Evolutionary conservation across 1,140 invertebrate genomes (phyloP), one percentile per base, ranked within the genome.

Genomic region (Nasonia longicornis): DNA sequence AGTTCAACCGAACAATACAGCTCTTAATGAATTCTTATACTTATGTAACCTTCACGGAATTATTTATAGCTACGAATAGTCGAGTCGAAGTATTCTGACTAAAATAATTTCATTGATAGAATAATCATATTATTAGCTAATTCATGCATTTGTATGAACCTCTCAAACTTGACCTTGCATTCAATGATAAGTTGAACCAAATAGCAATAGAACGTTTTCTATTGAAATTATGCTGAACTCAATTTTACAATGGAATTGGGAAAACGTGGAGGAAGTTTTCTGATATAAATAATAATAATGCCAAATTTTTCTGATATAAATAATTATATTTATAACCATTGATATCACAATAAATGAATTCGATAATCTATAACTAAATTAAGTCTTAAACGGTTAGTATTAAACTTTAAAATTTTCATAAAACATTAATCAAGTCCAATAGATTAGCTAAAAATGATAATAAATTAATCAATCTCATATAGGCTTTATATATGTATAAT

Each of bases 261-360:
- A 52, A 14, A 52, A 52, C 3, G 16, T 71, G 29, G 3, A 20
- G 35, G 69, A 71, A 71, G 42, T 29, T 67, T 8, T 42, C 16
- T 20, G 35, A 38, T 0, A 4, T 38, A 38, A 38, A 38, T 38
- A 38, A 38, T 8, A 38, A 38, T 38, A 38, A 38, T 3, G 35
- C 7, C 35, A 26, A 26, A 26, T 26, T 26, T 26, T 26, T 26
- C 1, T 26, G 26, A 26, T 26, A 26, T 70, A 81, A 81, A 81
- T 81, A 70, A 76, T 81, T 81, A 42, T 81, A 81, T 80, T 80
- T 70, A 75, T 80, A 80, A 80, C 64, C 69, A 81, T 69, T 70
- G 48, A 81, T 81, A 76, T 81, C 73, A 81, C 73, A 70, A 80
- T 80, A 81, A 81, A 14, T 74, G 22, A 63, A 81, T 69, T 81